Evolutionary conservation across 2,113 vertebrate species (phyloP).

Genomic region (Antechinus flavipes): DNA sequence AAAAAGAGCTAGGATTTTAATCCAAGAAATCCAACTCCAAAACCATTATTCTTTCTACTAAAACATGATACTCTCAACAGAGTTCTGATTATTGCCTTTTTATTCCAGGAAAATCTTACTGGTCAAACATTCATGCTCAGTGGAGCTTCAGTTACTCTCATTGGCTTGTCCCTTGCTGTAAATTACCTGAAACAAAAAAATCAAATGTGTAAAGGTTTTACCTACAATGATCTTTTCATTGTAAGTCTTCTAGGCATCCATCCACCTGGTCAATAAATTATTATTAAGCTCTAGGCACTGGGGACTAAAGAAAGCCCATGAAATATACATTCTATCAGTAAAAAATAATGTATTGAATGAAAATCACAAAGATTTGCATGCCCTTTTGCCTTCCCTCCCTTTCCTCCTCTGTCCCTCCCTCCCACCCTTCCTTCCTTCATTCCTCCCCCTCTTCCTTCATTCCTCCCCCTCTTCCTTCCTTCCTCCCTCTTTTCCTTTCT

Average conservation of each 20-base stretch:
- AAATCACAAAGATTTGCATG: neutral
- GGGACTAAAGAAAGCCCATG: neutral
- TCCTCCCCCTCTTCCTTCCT: no score
- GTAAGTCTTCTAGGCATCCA: neutral
- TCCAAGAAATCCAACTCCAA: neutral
- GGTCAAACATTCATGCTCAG: neutral
- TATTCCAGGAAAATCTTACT: neutral
- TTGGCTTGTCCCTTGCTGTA: neutral
- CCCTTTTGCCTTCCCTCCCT: neutral
- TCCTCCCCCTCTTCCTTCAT: no score
- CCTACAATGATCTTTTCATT: neutral
- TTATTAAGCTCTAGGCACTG: neutral
- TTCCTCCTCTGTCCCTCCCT: no score
- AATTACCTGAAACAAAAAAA: neutral
- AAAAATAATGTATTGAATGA: neutral
- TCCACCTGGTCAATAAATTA: neutral
- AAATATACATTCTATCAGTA: neutral
- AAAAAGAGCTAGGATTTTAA: neutral
- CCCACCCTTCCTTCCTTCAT: no score
- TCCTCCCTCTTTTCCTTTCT: no score
- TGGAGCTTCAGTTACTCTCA: neutral
- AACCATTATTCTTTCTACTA: neutral
- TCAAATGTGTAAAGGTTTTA: no score
- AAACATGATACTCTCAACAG: neutral
- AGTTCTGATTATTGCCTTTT: neutral